Evolutionary conservation across 2,113 vertebrate species (phyloP).

Genomic region (Scortum barcoo): DNA sequence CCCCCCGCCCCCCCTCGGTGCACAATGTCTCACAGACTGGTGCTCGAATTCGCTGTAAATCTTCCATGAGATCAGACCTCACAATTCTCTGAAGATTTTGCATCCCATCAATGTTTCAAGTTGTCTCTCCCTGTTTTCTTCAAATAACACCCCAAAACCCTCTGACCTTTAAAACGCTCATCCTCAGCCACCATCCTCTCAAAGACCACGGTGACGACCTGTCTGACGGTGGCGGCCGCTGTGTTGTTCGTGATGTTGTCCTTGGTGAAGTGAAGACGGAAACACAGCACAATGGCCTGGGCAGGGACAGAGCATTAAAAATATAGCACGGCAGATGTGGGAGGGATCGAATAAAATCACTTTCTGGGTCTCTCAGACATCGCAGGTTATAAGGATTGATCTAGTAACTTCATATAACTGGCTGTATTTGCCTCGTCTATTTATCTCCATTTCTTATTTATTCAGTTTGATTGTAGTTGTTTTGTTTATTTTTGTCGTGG

Average conservation of each 20-base stretch:
- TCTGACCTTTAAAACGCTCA: conserved; percentile 91
- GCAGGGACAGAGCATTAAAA: background rate
- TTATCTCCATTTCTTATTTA: no score
- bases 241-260: conserved; percentile 99
- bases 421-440: no score
- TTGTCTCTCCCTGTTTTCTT: background rate
- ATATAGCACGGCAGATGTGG: background rate
- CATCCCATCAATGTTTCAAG: background rate
- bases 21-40: background rate
- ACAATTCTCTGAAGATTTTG: background rate
- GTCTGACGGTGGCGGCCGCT: conserved; percentile 95
- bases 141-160: background rate
- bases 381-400: background rate
- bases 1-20: background rate
- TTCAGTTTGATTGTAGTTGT: no score
- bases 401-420: background rate
- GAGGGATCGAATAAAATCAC: background rate
- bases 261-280: conserved; percentile 99
- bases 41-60: background rate
- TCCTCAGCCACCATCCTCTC: conserved; percentile 99
- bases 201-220: conserved; percentile 98
- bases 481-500: no score
- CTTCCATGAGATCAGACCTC: background rate
- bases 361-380: background rate
- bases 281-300: conserved; percentile 98